Evolutionary conservation across 2,797 vertebrate genomes (phyloP).

Genomic region (Sylvilagus floridanus): DNA sequence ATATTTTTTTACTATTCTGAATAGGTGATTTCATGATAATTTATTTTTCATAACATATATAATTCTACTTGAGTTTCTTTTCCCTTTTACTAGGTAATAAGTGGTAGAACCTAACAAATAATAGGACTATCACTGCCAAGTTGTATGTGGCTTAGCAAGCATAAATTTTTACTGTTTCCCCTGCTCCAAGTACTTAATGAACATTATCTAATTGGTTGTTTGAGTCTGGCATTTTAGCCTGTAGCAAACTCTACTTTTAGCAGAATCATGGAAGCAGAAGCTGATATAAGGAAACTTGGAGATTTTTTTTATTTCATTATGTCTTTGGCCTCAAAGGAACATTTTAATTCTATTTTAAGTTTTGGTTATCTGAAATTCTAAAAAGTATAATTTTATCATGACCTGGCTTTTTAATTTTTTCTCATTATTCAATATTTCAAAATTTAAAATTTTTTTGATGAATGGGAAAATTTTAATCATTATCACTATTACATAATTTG

Average conservation of each 20-base stretch:
- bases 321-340: background rate
- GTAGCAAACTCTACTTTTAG: background rate
- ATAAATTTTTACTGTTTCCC: background rate
- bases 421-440: constrained; percentile 14
- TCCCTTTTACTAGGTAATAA: background rate
- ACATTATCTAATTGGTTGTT: background rate
- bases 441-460: background rate
- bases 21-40: background rate
- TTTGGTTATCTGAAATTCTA: background rate
- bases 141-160: constrained; percentile 14
- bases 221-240: constrained; percentile 50
- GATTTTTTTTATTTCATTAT: background rate
- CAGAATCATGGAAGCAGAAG: constrained; percentile 65
- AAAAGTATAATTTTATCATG: background rate
- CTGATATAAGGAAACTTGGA: constrained; percentile 26
- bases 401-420: constrained; percentile 10
- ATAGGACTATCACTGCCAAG: background rate
- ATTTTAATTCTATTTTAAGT: constrained; percentile 17
- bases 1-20: background rate
- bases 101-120: background rate
- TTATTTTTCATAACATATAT: background rate
- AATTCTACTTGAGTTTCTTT: background rate
- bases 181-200: constrained; percentile 41
- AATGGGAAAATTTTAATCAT: constrained; percentile 18
- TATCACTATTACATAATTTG: background rate